phyloP scores from a whole-genome alignment of 1,140 invertebrate genomes.

The Proales similis region DNA sequence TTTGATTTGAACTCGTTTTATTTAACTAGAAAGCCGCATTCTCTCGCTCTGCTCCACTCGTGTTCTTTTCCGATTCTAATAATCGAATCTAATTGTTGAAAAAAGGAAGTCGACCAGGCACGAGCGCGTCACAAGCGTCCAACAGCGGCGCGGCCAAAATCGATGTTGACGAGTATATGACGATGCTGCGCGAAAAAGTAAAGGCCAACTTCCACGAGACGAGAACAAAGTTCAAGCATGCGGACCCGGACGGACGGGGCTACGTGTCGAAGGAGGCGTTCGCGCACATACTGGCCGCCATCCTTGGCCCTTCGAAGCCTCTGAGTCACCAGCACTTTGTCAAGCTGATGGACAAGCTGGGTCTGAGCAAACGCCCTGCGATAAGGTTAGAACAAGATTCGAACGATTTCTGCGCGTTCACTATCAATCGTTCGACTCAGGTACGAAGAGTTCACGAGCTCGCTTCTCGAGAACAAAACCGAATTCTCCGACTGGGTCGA shows the following conservation, averaged over 20 bases:
- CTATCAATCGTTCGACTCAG: not conserved
- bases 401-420: not conserved
- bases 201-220: conserved; percentile 47
- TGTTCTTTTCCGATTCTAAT: too few species aligned
- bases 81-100: not conserved
- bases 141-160: not conserved
- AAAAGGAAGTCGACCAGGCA: conserved; percentile 25
- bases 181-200: conserved; percentile 46
- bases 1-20: too few species aligned
- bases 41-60: too few species aligned
- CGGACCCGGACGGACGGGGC: conserved; percentile 51
- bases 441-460: conserved; percentile 19
- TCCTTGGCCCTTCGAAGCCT: conserved; percentile 19
- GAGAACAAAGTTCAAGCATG: conserved; percentile 49
- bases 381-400: not conserved
- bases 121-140: not conserved
- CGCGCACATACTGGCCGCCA: conserved; percentile 33
- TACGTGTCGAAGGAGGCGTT: conserved; percentile 48
- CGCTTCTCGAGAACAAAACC: not conserved
- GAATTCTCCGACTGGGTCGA: not conserved
- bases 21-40: too few species aligned
- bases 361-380: not conserved
- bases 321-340: conserved; percentile 13
- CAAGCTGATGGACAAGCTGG: conserved; percentile 22
- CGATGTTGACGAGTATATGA: conserved; percentile 23